Evolutionary conservation across 2,113 vertebrate species (phyloP), one percentile per base, ranked within the genome.

Genomic region (Nibea albiflora): DNA sequence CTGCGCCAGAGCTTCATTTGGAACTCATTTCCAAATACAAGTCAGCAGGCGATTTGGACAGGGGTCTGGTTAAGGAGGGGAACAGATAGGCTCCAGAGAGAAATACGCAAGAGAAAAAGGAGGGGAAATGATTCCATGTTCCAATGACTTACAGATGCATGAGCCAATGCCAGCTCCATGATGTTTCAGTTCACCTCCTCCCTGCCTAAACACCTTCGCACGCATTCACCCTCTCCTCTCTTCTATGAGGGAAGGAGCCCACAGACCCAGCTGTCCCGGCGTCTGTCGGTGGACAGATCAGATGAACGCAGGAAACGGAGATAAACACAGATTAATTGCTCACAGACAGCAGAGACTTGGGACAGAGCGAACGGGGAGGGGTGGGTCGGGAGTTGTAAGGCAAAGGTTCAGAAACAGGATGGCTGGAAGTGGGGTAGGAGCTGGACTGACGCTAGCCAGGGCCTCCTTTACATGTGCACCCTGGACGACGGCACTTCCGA

Each of bases 311-410:
- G 88, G 89, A 94, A 94, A 87, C 84, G 53, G 86, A 92, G 84
- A 93, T 90, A 92, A 96, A 92, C 83, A 78, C 54, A 86, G 86
- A 70, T 67, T 88, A 95, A 95, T 95, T 88, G 78, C 82, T 95
- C 88, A 87, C 93, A 95, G 90, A 24, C 84, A 84, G 88, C 73
- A 85, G 77, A 84, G 86, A 65, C 26, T 19, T 57, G 72, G 54
- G 50, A 85, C 60, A 7, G 79, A 69, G 42, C 57, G 4, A 74
- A 78, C 63, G 46, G 70, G 83, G 20, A 3, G 73, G 82, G 78
- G 64, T 35, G 50, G 42, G 16, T 46, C 47, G 20, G 44, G 54
- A 64, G 44, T 65, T 66, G 50, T 58, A 8, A 68, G 65, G 52
- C 26, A 46, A 64, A 73, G 60, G 70, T 84, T 77, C 22, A 87